Evolutionary conservation across 2,113 vertebrate species (phyloP).

Genomic region (Crotophaga sulcirostris): DNA sequence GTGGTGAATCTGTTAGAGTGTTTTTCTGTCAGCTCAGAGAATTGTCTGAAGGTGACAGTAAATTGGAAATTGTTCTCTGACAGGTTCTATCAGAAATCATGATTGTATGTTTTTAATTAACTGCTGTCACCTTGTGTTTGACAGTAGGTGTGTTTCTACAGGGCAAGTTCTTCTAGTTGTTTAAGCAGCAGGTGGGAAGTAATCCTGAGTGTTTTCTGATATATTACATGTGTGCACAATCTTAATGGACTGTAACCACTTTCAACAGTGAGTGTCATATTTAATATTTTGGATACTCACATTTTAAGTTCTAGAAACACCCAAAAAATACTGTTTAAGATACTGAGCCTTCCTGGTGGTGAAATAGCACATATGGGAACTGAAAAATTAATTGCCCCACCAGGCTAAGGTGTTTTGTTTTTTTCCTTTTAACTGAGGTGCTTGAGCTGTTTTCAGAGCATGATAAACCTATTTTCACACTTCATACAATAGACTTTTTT

Average conservation of each 20-base stretch:
- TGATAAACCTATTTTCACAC: background rate
- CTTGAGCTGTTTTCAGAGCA: background rate
- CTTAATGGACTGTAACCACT: background rate
- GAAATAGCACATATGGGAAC: background rate
- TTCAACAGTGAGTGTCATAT: background rate
- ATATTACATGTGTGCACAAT: background rate
- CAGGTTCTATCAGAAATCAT: background rate
- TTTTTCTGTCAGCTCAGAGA: background rate
- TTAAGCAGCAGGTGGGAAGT: background rate
- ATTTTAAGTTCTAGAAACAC: background rate
- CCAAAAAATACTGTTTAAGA: accelerated
- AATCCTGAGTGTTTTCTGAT: background rate
- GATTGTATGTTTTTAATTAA: background rate
- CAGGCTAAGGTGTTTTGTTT: background rate
- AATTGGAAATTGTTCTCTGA: background rate
- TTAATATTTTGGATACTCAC: background rate
- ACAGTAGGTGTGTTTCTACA: background rate
- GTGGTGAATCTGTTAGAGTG: background rate
- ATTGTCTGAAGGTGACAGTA: background rate
- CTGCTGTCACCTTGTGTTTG: background rate
- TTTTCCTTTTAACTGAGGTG: background rate
- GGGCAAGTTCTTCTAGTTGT: background rate
- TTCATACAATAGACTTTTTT: background rate
- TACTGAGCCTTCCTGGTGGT: background rate
- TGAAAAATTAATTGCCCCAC: background rate